phyloP scores from a whole-genome alignment of 2,113 vertebrate genomes.

The Ursus arctos region DNA sequence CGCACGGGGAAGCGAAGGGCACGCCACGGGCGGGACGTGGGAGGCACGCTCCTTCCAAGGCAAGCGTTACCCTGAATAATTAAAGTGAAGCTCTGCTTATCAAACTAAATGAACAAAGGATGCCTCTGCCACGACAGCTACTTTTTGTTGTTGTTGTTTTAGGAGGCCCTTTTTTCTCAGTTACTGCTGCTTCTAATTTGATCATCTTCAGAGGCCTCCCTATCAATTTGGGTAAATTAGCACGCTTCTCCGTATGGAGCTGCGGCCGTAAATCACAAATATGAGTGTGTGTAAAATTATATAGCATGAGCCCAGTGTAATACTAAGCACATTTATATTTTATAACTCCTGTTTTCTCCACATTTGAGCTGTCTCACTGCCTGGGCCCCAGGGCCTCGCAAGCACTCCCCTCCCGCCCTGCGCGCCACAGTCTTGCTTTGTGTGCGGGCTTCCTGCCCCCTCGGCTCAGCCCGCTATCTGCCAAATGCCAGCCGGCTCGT shows the following conservation, averaged over 20 bases:
- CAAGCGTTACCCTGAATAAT: constrained; percentile 77
- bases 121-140: constrained; percentile 39
- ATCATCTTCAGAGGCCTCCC: constrained; percentile 72
- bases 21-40: not conserved
- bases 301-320: constrained; percentile 77
- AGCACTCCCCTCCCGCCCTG: constrained; percentile 50
- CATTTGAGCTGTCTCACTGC: constrained; percentile 35
- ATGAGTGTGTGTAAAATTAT: constrained; percentile 78
- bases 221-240: constrained; percentile 78
- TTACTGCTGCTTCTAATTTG: constrained; percentile 28
- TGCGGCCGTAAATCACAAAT: constrained; percentile 74
- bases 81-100: constrained; percentile 72
- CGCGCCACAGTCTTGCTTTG: constrained; percentile 63
- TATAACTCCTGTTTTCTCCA: constrained; percentile 75
- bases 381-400: constrained; percentile 74
- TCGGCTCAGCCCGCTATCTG: constrained; percentile 66
- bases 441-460: constrained; percentile 58
- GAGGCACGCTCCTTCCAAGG: constrained; percentile 32
- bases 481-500: constrained; percentile 82
- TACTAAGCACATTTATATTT: constrained; percentile 84
- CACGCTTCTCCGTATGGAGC: constrained; percentile 60
- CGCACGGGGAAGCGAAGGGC: not conserved
- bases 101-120: constrained; percentile 79
- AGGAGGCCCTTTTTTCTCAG: constrained; percentile 35
- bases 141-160: not conserved